Evolutionary conservation across 2,797 vertebrate species (phyloP).

Genomic region (Acropternis orthonyx): DNA sequence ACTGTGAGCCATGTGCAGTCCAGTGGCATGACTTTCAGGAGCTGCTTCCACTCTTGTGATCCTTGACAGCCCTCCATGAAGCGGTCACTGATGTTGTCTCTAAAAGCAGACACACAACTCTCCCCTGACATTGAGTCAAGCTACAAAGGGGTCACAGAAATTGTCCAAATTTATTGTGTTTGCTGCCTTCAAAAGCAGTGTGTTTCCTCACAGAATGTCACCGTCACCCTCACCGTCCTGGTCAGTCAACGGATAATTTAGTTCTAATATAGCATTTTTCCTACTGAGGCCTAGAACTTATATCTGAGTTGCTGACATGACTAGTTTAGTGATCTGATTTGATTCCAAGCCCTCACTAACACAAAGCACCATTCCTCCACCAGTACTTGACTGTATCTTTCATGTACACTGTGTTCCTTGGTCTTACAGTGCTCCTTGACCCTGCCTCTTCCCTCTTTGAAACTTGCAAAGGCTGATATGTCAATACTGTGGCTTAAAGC

Average conservation of each 20-base stretch:
- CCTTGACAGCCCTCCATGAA: not conserved
- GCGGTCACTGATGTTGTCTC: rapidly evolving
- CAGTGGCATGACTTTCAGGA: not conserved
- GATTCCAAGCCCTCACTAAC: not conserved
- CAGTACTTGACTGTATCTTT: not conserved
- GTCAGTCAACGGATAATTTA: not conserved
- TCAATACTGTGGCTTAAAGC: not conserved
- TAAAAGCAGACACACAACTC: not conserved
- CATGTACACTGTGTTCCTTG: not conserved
- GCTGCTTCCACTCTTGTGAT: not conserved
- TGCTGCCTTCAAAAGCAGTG: not conserved
- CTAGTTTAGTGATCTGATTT: not conserved
- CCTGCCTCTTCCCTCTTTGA: not conserved
- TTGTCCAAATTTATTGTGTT: not conserved
- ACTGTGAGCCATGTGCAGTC: rapidly evolving
- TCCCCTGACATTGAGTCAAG: not conserved
- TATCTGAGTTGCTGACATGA: not conserved
- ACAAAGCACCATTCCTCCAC: not conserved
- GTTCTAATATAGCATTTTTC: not conserved
- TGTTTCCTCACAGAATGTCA: not conserved
- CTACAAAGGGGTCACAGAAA: not conserved
- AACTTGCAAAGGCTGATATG: not conserved
- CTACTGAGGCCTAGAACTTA: not conserved
- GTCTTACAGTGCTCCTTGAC: not conserved
- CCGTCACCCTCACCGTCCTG: not conserved